Conservation (phyloP, 92 coral and sea anemone species). For the Scolanthus callimorphus region DNA sequence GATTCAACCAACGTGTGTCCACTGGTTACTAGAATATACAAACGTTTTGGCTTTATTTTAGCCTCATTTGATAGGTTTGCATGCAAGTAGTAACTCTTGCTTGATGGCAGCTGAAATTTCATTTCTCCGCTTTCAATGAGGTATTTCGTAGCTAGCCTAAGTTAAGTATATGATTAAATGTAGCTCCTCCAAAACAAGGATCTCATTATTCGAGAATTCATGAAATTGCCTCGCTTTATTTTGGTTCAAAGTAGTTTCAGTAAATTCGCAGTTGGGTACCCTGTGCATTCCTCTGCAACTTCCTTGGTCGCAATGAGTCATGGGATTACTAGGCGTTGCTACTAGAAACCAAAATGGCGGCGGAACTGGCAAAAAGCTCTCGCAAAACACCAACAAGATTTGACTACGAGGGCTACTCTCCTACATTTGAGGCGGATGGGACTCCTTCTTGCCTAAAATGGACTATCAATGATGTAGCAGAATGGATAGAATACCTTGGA, state of each 20-base stretch:
- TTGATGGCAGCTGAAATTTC: no score
- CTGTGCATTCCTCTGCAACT: background rate
- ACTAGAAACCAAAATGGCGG: constrained; percentile 84
- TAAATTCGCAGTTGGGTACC: background rate
- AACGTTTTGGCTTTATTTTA: no score
- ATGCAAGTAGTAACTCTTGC: no score
- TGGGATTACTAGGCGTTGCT: constrained; percentile 45
- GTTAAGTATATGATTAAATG: no score
- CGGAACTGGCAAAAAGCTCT: constrained; percentile 56
- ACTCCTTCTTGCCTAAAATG: constrained; percentile 82
- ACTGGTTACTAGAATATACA: no score
- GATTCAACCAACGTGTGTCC: no score
- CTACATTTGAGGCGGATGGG: constrained; percentile 85
- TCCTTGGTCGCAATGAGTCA: background rate
- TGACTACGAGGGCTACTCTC: constrained; percentile 69
- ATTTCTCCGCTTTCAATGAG: no score
- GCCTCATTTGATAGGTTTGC: no score
- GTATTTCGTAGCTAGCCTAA: no score
- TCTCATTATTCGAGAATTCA: no score
- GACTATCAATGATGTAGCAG: constrained; percentile 93
- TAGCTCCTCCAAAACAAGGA: no score
- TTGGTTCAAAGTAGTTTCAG: background rate
- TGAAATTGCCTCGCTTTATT: no score
- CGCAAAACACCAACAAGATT: constrained; percentile 83
- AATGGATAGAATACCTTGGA: constrained; percentile 91